A percentile compares a stretch with the other conserved stretches of the same genome.
Conservation (phyloP, 2,888 invertebrate genomes). For the Heliconius sara region DNA sequence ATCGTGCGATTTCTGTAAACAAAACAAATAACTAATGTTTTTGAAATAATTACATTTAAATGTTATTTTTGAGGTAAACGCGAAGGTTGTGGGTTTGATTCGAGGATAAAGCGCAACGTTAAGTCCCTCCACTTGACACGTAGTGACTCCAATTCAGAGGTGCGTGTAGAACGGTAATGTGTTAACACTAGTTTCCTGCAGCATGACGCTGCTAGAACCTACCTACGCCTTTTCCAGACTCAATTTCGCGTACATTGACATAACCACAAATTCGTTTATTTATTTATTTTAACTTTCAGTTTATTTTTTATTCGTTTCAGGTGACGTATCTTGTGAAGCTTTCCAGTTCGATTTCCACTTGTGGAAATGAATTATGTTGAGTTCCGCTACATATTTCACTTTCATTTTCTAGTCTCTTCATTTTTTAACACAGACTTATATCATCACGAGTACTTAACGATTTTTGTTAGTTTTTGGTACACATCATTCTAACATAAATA, state of each 20-base stretch:
- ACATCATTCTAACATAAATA: too few species aligned
- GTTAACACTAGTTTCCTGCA: not conserved
- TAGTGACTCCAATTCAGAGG: not conserved
- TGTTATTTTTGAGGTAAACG: not conserved
- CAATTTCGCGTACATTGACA: not conserved
- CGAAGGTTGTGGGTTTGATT: too few species aligned
- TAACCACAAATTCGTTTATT: not conserved
- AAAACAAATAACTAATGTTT: not conserved
- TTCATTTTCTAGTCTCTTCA: not conserved
- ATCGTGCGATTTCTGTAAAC: constrained; percentile 18
- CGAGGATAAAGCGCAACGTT: not conserved
- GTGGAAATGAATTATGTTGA: not conserved
- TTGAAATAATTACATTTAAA: not conserved
- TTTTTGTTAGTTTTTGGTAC: too few species aligned
- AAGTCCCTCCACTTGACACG: not conserved
- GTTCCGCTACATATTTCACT: not conserved
- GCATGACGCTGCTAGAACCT: not conserved
- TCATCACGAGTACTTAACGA: too few species aligned
- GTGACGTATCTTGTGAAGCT: not conserved
- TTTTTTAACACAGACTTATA: too few species aligned
- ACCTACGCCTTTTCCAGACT: not conserved
- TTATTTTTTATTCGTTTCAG: not conserved
- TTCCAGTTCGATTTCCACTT: too few species aligned
- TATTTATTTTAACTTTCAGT: not conserved
- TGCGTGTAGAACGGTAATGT: not conserved